Evolutionary conservation across 2,888 invertebrate genomes (phyloP), one percentile per base, ranked within the genome.

Genomic region (Tachina lurida): DNA sequence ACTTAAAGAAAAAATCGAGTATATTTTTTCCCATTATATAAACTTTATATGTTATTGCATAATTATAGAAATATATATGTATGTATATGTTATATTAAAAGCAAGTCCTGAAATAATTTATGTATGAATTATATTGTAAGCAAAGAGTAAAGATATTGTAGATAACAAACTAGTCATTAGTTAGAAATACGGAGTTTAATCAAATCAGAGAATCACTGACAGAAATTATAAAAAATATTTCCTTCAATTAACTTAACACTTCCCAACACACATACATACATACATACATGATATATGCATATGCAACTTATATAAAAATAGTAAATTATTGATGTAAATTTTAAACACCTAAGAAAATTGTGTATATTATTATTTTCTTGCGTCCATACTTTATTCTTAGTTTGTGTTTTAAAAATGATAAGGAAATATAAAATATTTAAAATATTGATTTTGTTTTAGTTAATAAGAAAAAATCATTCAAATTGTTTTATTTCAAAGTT

Each of bases 31-130:
- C 73, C 31, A 31, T 31, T 31, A 31, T 74, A 52, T 60, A 73
- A 85, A 81, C 82, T 78, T 85, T 84, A 81, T 75, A 56, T 84
- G 76, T 80, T 15, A 71, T 56, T 75, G 71, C 67, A 67, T 80
- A 84, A 60, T 63, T 75, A 70, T 76, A 58, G 52, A 67, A 49
- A 67, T 73, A 15, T 58, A 58, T 31, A 58, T 31, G 13, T 31
- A 58, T 13, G 45, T 19, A 45, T 13, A 19, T 12, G 8, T 9
- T 62, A 1, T 58, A 60, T 17, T 9, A 39, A 41, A 15, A 17
- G 41, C n/a, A 17, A 41, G 10, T 62, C 3, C 3, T 5, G 9
- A 62, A 41, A 17, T 10, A 17, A 62, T n/a, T 1, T 15, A 45
- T 10, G 43, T 12, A 31, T 7, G 0, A 31, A 7, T 31, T 31